A percentile compares a stretch with the other conserved stretches of the same genome.
Conservation (phyloP, 2,113 vertebrate genomes). For the Lates calcarifer region DNA sequence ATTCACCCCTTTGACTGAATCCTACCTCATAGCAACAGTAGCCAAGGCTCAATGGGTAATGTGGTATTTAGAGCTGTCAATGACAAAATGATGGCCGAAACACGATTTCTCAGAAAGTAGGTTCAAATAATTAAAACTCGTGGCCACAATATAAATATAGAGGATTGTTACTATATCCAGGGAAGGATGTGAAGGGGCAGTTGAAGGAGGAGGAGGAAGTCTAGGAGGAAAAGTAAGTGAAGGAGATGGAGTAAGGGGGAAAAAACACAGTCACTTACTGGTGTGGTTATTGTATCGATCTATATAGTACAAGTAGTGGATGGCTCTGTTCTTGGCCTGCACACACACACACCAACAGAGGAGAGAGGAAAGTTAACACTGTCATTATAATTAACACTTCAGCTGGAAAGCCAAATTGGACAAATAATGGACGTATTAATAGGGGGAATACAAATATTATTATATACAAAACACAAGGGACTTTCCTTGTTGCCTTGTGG, state of each 20-base stretch:
- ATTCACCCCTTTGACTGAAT: too few species aligned
- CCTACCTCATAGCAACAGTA: neutral
- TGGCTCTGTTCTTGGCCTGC: slow-evolving; percentile 95
- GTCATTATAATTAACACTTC: neutral
- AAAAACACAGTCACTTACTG: slow-evolving; percentile 86
- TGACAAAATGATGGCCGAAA: too few species aligned
- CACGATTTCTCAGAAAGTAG: too few species aligned
- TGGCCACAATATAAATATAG: too few species aligned
- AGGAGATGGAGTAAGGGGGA: neutral
- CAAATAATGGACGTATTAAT: too few species aligned
- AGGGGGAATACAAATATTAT: too few species aligned
- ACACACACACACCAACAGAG: neutral
- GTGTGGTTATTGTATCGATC: slow-evolving; percentile 91
- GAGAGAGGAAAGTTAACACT: neutral
- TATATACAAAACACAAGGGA: neutral
- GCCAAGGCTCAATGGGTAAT: too few species aligned
- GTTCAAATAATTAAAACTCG: too few species aligned
- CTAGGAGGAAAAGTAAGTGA: neutral
- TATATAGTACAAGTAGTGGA: slow-evolving; percentile 89
- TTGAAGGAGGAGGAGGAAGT: neutral
- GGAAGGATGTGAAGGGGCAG: neutral
- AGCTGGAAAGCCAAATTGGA: neutral
- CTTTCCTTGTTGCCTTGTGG: too few species aligned
- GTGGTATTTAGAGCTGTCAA: too few species aligned
- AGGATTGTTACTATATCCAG: too few species aligned